phyloP scores from a whole-genome alignment of 2,888 invertebrate species.

The Catocala sponsa region DNA sequence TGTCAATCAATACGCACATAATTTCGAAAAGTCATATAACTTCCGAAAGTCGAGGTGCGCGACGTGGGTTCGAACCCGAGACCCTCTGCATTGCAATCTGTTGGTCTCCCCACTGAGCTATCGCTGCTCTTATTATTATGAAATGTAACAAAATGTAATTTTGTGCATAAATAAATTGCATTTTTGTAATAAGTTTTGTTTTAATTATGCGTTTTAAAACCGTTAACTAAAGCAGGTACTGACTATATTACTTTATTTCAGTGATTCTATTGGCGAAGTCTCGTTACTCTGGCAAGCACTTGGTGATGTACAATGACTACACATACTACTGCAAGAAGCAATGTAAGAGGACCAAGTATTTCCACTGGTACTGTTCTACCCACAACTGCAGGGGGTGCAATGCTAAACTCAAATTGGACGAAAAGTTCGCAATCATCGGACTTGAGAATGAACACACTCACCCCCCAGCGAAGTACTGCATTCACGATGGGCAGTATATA shows the following conservation, averaged over 20 bases:
- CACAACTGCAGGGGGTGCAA: conserved; percentile 79
- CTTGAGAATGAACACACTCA: conserved; percentile 69
- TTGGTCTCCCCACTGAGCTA: no score
- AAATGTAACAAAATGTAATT: no score
- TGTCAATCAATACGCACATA: no score
- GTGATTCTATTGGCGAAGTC: conserved; percentile 74
- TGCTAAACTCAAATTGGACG: conserved; percentile 71
- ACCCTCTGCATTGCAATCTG: no score
- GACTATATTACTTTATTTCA: conserved; percentile 46
- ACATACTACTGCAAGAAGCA: conserved; percentile 79
- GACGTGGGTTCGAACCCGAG: no score
- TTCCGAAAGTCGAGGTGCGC: no score
- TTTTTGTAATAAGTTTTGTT: no score
- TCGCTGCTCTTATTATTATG: no score
- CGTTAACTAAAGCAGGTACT: conserved; percentile 7
- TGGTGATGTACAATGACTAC: conserved; percentile 75
- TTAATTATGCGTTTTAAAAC: no score
- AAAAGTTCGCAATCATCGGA: conserved; percentile 67
- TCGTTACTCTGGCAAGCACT: conserved; percentile 72
- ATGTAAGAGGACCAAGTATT: conserved; percentile 70
- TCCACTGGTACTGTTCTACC: conserved; percentile 80
- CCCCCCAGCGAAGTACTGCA: conserved; percentile 72
- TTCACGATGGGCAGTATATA: conserved; percentile 71
- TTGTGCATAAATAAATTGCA: no score
- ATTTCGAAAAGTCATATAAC: no score